phyloP scores from a whole-genome alignment of 2,797 vertebrate genomes.

The Echiichthys vipera region DNA sequence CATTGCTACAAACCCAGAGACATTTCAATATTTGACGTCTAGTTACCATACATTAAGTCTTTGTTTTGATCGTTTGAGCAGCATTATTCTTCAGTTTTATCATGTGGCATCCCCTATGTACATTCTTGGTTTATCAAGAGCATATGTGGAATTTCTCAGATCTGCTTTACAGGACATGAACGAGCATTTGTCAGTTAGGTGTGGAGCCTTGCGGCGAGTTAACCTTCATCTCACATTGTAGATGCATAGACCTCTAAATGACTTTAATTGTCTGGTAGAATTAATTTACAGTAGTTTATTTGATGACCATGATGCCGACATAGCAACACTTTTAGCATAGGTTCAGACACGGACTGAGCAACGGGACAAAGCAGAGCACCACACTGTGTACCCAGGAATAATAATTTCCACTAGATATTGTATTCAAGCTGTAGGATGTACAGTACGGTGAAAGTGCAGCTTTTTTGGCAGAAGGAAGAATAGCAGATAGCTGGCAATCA shows the following conservation, averaged over 20 bases:
- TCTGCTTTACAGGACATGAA: slow-evolving; percentile 4
- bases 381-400: background rate
- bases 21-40: slow-evolving; percentile 64
- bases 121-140: slow-evolving; percentile 20
- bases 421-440: background rate
- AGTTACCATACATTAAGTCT: slow-evolving; percentile 67
- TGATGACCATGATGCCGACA: slow-evolving; percentile 2
- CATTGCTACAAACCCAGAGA: slow-evolving; percentile 65
- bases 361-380: background rate
- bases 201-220: slow-evolving; percentile 44
- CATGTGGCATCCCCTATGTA: slow-evolving; percentile 15
- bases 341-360: background rate
- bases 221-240: slow-evolving; percentile 39
- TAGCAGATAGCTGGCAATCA: slow-evolving; percentile 14
- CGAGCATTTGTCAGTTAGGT: slow-evolving; percentile 51
- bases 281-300: background rate
- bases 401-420: background rate
- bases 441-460: slow-evolving; percentile 1
- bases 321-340: background rate
- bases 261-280: slow-evolving; percentile 30
- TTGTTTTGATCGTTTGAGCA: slow-evolving; percentile 55
- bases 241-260: slow-evolving; percentile 37
- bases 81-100: slow-evolving; percentile 26
- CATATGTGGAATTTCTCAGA: slow-evolving; percentile 46
- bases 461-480: slow-evolving; percentile 8